These are phyloP conservation scores for Strigops habroptila DNA, from an alignment of 2,113 vertebrate genomes.

Conservation along the genomic window DNA sequence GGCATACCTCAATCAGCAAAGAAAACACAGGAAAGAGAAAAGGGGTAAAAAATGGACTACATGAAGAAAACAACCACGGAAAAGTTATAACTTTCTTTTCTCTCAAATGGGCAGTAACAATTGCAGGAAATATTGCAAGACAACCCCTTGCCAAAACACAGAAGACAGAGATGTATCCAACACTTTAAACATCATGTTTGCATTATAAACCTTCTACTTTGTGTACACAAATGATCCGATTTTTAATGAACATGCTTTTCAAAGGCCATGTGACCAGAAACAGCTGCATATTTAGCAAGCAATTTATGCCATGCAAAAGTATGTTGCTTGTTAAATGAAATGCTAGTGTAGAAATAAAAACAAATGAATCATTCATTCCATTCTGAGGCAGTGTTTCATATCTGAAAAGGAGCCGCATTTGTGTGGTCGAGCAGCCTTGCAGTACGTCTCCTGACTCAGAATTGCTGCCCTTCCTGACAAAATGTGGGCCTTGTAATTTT, in stretches of 20 bases:
- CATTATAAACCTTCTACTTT: background rate
- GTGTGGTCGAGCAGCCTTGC: fast-evolving
- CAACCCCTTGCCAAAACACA: background rate
- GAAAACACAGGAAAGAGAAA: background rate
- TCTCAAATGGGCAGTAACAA: background rate
- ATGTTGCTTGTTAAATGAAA: background rate
- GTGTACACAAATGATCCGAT: background rate
- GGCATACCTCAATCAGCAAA: background rate
- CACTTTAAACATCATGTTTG: background rate
- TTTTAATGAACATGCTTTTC: constrained; percentile 4
- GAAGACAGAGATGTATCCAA: background rate
- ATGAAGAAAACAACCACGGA: background rate
- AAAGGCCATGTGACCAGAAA: background rate
- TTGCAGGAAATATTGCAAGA: constrained; percentile 14
- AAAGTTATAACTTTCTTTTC: background rate
- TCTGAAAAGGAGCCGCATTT: background rate
- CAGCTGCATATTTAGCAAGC: background rate
- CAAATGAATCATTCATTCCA: background rate
- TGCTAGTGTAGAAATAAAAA: background rate
- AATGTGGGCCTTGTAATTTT: background rate
- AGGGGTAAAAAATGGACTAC: background rate
- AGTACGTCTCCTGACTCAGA: background rate
- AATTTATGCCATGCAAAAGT: background rate
- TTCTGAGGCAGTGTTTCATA: background rate
- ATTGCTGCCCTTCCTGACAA: background rate